Evolutionary conservation across 2,113 vertebrate species (phyloP), one percentile per base, ranked within the genome.

Genomic region (Rhinichthys klamathensis): DNA sequence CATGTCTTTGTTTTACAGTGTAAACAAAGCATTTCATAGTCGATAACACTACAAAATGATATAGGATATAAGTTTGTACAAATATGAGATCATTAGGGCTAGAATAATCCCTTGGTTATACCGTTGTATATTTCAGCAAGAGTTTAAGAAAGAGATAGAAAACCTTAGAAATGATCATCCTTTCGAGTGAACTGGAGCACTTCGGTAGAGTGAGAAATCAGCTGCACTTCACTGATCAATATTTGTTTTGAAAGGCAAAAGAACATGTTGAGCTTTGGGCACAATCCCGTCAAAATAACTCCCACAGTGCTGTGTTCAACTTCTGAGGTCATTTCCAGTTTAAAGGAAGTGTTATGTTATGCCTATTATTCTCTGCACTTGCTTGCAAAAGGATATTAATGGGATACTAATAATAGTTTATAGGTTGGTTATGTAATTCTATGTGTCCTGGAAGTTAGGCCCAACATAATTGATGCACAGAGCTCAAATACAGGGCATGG

Each of bases 211-310:
- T 78, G 51, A 78, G 6, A 21, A 38, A 21, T 78, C 23, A 78
- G 51, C 21, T 60, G 21, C 0, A 18, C 49, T 12, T 60, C 54
- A 38, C 75, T 78, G 54, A 60, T 78, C 46, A 76, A 4, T 76
- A n/a, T 58, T n/a, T 78, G 75, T 78, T 58, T 78, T 78, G 51
- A 78, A 35, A 78, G 21, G 21, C 30, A n/a, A 16, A 58, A n/a
- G 32, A 78, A 78, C 30, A 78, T n/a, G 30, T 38, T 58, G 30
- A 56, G 75, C 75, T 78, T 78, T 38, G 75, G 51, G 3, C 21
- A 78, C 23, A 41, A 78, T 38, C 11, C 6, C 58, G 54, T n/a
- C 54, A 60, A 60, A n/a, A 60, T 11, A 38, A 78, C 15, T 51
- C 18, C 76, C 30, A 13, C 51, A 77, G 30, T 2, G 1, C 32